Evolutionary conservation across 2,888 invertebrate genomes (phyloP).

Genomic region (Tyria jacobaeae): DNA sequence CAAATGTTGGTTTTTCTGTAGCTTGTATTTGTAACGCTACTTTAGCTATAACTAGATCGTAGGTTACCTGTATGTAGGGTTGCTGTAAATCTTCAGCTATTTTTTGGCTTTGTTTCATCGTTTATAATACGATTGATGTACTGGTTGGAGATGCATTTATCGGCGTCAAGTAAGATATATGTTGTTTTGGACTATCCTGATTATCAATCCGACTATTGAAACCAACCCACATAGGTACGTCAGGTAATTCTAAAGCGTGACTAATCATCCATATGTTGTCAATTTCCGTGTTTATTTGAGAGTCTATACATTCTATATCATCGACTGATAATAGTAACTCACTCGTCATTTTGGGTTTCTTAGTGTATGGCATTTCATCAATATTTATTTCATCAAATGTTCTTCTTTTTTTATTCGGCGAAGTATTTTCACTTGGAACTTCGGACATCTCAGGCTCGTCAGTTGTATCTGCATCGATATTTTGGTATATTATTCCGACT

Average conservation of each 20-base stretch:
- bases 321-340: neutral
- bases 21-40: conserved; percentile 3
- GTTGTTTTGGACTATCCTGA: neutral
- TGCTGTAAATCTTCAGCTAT: neutral
- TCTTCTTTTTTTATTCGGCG: neutral
- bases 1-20: conserved; percentile 13
- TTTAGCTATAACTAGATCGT: conserved; percentile 12
- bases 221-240: neutral
- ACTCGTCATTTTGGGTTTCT: neutral
- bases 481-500: neutral
- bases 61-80: neutral
- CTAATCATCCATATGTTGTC: neutral
- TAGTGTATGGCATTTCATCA: neutral
- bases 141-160: neutral
- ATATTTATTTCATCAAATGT: neutral
- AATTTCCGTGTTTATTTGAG: neutral
- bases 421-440: neutral
- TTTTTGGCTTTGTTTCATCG: neutral
- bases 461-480: neutral
- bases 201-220: neutral
- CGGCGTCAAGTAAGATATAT: neutral
- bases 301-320: neutral
- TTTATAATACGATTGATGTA: neutral
- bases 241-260: neutral
- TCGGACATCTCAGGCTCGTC: neutral